A percentile compares a stretch with the other conserved stretches of the same genome.
phyloP scores from a whole-genome alignment of 2,113 vertebrate genomes.

The Phylloscopus trochiloides region DNA sequence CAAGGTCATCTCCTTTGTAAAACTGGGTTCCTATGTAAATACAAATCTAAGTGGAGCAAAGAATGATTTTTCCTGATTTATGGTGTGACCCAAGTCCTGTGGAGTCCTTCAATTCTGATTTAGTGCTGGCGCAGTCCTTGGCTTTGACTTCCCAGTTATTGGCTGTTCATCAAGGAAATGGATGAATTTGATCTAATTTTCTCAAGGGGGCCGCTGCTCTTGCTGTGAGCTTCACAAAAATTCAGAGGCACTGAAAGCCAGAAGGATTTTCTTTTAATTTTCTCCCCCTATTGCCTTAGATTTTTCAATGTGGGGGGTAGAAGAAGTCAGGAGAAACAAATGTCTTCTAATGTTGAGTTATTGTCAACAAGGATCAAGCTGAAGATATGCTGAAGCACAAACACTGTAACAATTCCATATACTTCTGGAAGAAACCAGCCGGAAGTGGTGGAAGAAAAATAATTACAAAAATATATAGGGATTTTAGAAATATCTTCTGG shows the following conservation, averaged over 20 bases:
- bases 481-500: background rate
- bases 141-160: constrained; percentile 54
- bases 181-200: constrained; percentile 33
- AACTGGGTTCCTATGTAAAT: constrained; percentile 39
- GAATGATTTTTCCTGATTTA: constrained; percentile 45
- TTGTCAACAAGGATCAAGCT: background rate
- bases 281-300: background rate
- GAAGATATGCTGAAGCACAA: background rate
- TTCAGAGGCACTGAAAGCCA: background rate
- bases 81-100: constrained; percentile 11
- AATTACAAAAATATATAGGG: background rate
- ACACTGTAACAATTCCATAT: background rate
- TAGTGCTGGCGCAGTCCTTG: constrained; percentile 41
- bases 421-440: background rate
- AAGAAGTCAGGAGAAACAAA: background rate
- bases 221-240: background rate
- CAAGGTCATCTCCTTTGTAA: constrained; percentile 35
- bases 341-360: background rate
- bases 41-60: constrained; percentile 30
- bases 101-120: constrained; percentile 62
- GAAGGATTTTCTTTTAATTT: background rate
- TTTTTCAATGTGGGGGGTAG: background rate
- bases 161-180: constrained; percentile 55
- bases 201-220: background rate
- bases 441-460: background rate